Evolutionary conservation across 2,113 vertebrate genomes (phyloP), one percentile per base, ranked within the genome.

Genomic region (Symphodus melops): DNA sequence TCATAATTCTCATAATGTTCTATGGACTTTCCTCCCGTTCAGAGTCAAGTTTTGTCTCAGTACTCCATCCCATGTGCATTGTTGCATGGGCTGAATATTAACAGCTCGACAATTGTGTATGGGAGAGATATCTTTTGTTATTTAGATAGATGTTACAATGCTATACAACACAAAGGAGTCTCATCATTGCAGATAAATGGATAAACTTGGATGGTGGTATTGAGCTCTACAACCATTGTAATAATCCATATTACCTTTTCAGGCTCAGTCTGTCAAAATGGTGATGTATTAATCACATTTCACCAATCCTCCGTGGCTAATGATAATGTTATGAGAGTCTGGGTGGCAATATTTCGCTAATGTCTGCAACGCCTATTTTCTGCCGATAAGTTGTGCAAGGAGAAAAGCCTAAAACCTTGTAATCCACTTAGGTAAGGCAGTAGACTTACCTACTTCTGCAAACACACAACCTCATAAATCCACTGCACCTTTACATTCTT

Each of bases 231-330:
- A 90, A 91, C 92, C 86, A 88, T 93, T 93, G 90, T 92, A 90
- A 92, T 93, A 90, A 92, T 93, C 92, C 90, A 93, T 93, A 93
- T 94, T 93, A 94, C 91, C 93, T 94, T 93, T 93, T 93, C 88
- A 92, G 80, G 77, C 88, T 88, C 90, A 82, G 85, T 91, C 90
- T 93, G 92, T 92, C 92, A 93, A 90, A 91, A 87, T 81, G 68
- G 75, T 92, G 91, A 93, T 81, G 85, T 91, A 92, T 93, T 94
- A 94, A 94, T 95, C 93, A 94, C 92, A 91, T 93, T 89, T 93
- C 92, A 89, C 87, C 89, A 91, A 92, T 87, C 82, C 90, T 89
- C 88, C 79, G 71, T 86, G 87, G 87, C 89, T 91, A 87, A 91
- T 87, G 86, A 79, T 92, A 86, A 88, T 89, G 84, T 92, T 87